Evolutionary conservation across 2,113 vertebrate genomes (phyloP), one percentile per base, ranked within the genome.

Genomic region (Saguinus imperator): DNA sequence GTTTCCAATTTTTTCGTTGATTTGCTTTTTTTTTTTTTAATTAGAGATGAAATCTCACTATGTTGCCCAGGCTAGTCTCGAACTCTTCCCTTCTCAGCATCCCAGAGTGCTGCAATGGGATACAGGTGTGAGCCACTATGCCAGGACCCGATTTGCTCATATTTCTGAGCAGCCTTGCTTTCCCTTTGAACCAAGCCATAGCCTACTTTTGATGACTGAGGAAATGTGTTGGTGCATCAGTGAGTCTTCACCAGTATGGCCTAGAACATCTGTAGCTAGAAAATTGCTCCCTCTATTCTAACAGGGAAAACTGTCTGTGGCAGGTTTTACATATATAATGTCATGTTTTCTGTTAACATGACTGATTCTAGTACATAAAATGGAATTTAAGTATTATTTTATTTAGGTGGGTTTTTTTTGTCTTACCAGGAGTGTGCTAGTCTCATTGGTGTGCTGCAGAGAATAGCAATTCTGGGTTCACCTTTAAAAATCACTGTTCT

Each of bases 321-420:
- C 8, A 91, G n/a, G 40, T 68, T 88, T 73, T 27, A 35, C 9
- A 48, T 45, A 18, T 21, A 79, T 57, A 27, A 32, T 55, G 14
- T 58, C 40, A 50, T 61, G 1, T 29, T 96, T 89, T 91, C 66
- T 85, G 0, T 73, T 77, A 81, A 21, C 25, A 50, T 87, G 83
- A 73, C 43, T 92, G 14, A 77, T 82, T 91, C 45, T 70, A 40
- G 50, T 82, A 14, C 25, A 43, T 84, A 89, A 90, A 95, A 37
- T 84, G 40, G 45, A 92, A 82, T 94, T 95, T 81, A 81, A 96
- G 82, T 79, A 48, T 75, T 87, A 21, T 73, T 93, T 86, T 12
- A 3, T 68, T 37, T 37, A 68, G 35, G 52, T 72, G 27, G 79
- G n/a, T 61, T 27, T 25, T 4, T 29, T 29, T 8, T 68, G 13